phyloP scores from a whole-genome alignment of 2,113 vertebrate species.

The Actenoides hombroni region DNA sequence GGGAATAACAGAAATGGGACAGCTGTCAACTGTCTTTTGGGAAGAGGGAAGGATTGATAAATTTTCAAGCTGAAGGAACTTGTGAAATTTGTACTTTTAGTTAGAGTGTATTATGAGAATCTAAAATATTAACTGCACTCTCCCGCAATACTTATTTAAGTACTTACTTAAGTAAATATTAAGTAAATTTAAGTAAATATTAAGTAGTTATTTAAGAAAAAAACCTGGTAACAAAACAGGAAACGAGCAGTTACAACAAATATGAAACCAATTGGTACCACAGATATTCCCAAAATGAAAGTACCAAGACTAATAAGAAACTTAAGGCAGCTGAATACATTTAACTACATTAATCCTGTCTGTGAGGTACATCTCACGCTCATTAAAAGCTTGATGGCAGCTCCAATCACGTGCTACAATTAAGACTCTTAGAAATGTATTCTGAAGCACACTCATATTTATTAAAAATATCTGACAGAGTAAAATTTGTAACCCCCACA shows the following conservation, averaged over 20 bases:
- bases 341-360: not conserved
- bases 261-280: not conserved
- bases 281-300: not conserved
- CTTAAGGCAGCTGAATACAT: not conserved
- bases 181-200: no score
- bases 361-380: not conserved
- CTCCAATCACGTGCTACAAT: not conserved
- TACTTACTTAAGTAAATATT: not conserved
- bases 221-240: not conserved
- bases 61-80: not conserved
- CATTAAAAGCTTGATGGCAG: not conserved
- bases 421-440: not conserved
- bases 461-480: not conserved
- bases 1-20: not conserved
- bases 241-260: not conserved
- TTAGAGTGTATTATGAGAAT: not conserved
- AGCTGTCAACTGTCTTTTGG: not conserved
- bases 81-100: not conserved
- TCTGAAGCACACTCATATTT: not conserved
- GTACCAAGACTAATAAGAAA: not conserved
- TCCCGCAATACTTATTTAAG: not conserved
- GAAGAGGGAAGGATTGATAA: not conserved
- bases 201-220: not conserved
- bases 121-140: not conserved
- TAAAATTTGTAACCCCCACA: not conserved